Evolutionary conservation across 2,888 invertebrate species (phyloP), one percentile per base, ranked within the genome.

Genomic region (Volucella inanis): DNA sequence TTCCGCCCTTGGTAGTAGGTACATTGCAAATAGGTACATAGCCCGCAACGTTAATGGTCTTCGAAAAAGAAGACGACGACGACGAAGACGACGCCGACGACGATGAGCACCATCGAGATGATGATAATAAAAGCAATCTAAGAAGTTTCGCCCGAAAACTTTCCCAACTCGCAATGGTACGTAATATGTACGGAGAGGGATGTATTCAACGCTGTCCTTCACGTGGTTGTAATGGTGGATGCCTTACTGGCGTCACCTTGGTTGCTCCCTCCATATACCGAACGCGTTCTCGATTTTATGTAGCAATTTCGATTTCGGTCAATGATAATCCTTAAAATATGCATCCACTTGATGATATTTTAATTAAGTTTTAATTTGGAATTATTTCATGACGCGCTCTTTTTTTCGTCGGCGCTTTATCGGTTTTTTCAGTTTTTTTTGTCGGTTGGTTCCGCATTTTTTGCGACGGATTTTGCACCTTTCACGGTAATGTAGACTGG

Each of bases 51-150:
- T 78, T 71, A 80, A 80, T 75, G 75, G 71, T 14, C 52, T 64
- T 54, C 67, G 55, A 10, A 45, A 49, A 45, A 8, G 31, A n/a
- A 39, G 12, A 31, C 15, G 41, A 54, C 3, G 38, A 18, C 15
- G n/a, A 12, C 2, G 50, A 18, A 9, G 18, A 61, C 18, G 52
- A 18, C 9, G 18, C 0, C 10, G 39, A 82, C 39, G 61, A 80
- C 78, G 87, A 80, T 71, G 41, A 74, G 47, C 41, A 71, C 64
- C 55, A 70, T 54, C 68, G 65, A 59, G 59, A 74, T 59, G 80
- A 81, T 87, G 87, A 88, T 88, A 88, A 88, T 88, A 88, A 87
- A 88, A 88, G 87, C 87, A 88, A 88, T 88, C 88, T 88, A 87
- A 87, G 88, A 88, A 88, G 87, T 88, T 88, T 87, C 75, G 65